A percentile compares a stretch with the other conserved stretches of the same genome.
Conservation (phyloP, 2,888 invertebrate species). For the Drosophila birchii region DNA sequence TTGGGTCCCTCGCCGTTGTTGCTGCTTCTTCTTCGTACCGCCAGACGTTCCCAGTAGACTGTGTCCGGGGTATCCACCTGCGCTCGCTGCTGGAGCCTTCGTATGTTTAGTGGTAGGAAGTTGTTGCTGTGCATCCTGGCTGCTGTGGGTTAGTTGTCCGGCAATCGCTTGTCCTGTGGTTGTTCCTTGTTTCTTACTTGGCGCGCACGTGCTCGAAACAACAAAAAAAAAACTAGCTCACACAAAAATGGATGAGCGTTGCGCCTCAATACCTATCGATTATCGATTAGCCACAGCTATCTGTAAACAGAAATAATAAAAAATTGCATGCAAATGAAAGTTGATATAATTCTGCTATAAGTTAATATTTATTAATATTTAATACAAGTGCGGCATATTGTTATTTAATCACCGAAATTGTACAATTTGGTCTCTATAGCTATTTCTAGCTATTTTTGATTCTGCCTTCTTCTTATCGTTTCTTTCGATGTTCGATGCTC, state of each 20-base stretch:
- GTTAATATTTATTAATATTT: not conserved
- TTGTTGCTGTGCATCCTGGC: conserved; percentile 29
- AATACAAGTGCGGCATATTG: too few relatives aligned
- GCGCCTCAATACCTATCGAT: not conserved
- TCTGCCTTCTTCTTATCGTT: not conserved
- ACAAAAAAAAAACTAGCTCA: not conserved
- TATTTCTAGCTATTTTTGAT: not conserved
- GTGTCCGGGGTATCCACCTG: conserved; percentile 91
- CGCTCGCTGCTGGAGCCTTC: conserved; percentile 76
- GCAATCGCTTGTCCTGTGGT: not conserved
- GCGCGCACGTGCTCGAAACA: conserved; percentile 26
- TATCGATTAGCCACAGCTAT: not conserved
- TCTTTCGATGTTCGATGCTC: not conserved
- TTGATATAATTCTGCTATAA: not conserved
- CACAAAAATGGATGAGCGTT: not conserved
- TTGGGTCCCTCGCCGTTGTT: not conserved
- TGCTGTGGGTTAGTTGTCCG: too few relatives aligned
- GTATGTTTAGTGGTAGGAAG: conserved; percentile 80
- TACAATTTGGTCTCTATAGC: not conserved
- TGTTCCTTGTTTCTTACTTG: not conserved
- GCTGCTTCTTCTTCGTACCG: conserved; percentile 87
- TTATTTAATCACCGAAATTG: not conserved
- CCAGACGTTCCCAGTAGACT: conserved; percentile 94
- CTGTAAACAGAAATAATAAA: not conserved
- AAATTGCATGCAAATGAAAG: not conserved